phyloP scores from a whole-genome alignment of 1,140 invertebrate genomes.

The Scaptomyza hsui region DNA sequence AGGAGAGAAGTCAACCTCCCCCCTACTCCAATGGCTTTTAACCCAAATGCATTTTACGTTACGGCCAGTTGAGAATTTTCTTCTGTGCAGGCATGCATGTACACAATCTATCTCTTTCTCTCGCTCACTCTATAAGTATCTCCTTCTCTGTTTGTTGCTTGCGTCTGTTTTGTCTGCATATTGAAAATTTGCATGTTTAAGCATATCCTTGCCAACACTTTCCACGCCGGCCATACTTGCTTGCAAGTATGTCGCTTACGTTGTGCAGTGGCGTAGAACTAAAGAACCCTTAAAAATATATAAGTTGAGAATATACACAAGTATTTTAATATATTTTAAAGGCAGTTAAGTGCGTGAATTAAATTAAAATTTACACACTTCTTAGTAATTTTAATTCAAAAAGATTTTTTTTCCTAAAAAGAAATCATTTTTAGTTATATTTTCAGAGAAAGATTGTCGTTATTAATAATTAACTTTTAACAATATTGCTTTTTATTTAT shows the following conservation, averaged over 20 bases:
- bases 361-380: no score
- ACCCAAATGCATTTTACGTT: conserved; percentile 77
- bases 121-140: conserved; percentile 2
- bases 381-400: no score
- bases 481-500: no score
- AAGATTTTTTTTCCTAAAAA: no score
- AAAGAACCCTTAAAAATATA: not conserved
- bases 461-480: no score
- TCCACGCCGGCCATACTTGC: conserved; percentile 59
- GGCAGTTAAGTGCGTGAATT: not conserved
- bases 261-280: conserved; percentile 1
- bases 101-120: conserved; percentile 9
- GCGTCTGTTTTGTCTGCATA: conserved; percentile 76
- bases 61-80: conserved; percentile 58
- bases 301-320: no score
- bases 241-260: not conserved
- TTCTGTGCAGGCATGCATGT: conserved; percentile 73
- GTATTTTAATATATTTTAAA: not conserved
- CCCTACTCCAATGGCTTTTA: conserved; percentile 16
- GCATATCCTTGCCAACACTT: conserved; percentile 82
- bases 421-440: no score
- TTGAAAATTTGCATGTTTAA: conserved; percentile 83
- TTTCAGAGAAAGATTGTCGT: no score
- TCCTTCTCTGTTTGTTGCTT: conserved; percentile 11
- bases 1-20: conserved; percentile 22